Evolutionary conservation across 2,113 vertebrate genomes (phyloP), one percentile per base, ranked within the genome.

Genomic region (Dasyprocta punctata): DNA sequence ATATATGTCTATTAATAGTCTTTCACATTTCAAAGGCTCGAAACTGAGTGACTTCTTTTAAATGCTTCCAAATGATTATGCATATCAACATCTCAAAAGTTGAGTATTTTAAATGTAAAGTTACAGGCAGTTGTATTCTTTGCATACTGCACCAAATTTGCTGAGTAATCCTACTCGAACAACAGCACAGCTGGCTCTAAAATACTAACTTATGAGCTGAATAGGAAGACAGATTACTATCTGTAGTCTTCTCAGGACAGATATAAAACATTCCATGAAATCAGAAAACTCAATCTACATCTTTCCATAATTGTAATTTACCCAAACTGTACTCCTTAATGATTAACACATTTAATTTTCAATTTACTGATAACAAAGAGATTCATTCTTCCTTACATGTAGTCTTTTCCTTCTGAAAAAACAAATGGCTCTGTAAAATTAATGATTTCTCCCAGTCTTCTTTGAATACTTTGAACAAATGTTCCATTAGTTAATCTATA

Each of bases 1-100:
- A 80, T 87, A 84, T 5, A 89, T 8, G 85, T 22, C 47, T 52
- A 52, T 56, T 97, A 84, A 78, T 97, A 97, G 81, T 7, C 2
- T 20, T 89, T 67, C 19, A 60, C 38, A 95, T 97, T 36, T 97
- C n/a, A 87, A 97, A 97, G 26, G 86, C 60, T 89, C 20, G 95
- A 94, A 87, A 95, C 88, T 97, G 0, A 61, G 1, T 47, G 52
- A 19, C 65, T 44, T n/a, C 36, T 92, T 95, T 82, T 88, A 38
- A 71, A 38, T 38, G 24, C 24, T 93, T 56, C 47, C 84, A 97
- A 89, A 14, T 96, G 54, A 65, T 82, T 56, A 80, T 20, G 3
- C 97, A 90, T 95, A 41, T 30, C 69, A 47, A 47, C 44, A 47
- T 65, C 94, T 90, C 30, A 26, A 52, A 93, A 93, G 16, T 83